phyloP scores from a whole-genome alignment of 2,113 vertebrate species.

The Lamprotornis superbus region DNA sequence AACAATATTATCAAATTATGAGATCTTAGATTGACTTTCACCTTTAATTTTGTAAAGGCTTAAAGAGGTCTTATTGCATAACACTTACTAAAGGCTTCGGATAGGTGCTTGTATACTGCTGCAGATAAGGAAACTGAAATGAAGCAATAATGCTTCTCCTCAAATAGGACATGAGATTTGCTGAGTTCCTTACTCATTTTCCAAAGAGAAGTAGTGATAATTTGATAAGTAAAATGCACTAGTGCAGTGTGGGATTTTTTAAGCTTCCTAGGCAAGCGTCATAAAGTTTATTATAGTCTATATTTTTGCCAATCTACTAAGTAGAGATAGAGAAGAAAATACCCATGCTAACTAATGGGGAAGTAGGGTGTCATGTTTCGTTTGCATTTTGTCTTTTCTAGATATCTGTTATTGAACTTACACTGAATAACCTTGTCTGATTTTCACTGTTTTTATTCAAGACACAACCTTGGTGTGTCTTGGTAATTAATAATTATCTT shows the following conservation, averaged over 20 bases:
- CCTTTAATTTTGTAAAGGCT: neutral
- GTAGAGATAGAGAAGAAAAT: neutral
- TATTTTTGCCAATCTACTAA: neutral
- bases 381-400: neutral
- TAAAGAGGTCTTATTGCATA: neutral
- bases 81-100: neutral
- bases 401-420: neutral
- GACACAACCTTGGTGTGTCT: too few species aligned
- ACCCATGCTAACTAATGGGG: neutral
- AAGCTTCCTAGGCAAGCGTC: neutral
- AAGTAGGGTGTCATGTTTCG: neutral
- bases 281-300: neutral
- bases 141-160: neutral
- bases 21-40: neutral
- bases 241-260: neutral
- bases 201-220: neutral
- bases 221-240: neutral
- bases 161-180: neutral
- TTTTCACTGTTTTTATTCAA: neutral
- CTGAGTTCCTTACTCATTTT: neutral
- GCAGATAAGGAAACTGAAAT: neutral
- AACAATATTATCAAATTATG: neutral
- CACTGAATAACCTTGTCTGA: neutral
- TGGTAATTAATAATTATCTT: neutral
- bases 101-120: neutral